These are phyloP conservation scores for Himalopsyche phryganea DNA, from an alignment of 1,140 invertebrate species.

Conservation along the genomic window DNA sequence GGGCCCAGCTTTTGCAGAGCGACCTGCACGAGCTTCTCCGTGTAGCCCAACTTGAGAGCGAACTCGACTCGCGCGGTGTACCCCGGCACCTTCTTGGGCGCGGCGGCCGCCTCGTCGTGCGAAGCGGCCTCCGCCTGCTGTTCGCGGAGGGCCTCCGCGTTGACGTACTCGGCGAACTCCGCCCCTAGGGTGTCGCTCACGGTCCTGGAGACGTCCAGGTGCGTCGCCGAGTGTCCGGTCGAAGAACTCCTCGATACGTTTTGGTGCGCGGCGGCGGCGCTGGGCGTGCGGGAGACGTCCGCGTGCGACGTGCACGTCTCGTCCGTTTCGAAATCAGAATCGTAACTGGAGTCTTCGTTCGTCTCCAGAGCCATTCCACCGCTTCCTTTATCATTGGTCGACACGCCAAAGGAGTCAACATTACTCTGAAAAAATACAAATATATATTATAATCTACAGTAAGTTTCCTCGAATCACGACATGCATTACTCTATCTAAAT, in stretches of 20 bases:
- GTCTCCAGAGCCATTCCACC: constrained; percentile 43
- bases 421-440: constrained; percentile 25
- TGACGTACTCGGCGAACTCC: constrained; percentile 82
- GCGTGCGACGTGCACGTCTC: constrained; percentile 47
- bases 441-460: not conserved
- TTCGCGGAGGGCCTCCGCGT: constrained; percentile 48
- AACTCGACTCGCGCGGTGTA: constrained; percentile 63
- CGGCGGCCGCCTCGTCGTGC: not conserved
- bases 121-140: constrained; percentile 34
- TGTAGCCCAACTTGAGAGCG: constrained; percentile 87
- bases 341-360: constrained; percentile 81
- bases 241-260: constrained; percentile 35
- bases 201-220: constrained; percentile 75
- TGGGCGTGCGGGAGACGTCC: constrained; percentile 31
- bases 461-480: not conserved
- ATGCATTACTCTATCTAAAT: no score
- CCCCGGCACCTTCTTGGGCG: constrained; percentile 19
- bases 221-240: constrained; percentile 46
- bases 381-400: constrained; percentile 12
- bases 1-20: constrained; percentile 80
- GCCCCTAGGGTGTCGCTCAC: constrained; percentile 78
- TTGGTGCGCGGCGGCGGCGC: constrained; percentile 29
- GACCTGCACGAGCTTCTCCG: constrained; percentile 77
- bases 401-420: constrained; percentile 23
- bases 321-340: constrained; percentile 76